A percentile compares a stretch with the other conserved stretches of the same genome.
Conservation (phyloP, 2,797 vertebrate genomes). For the Falco novaeseelandiae region DNA sequence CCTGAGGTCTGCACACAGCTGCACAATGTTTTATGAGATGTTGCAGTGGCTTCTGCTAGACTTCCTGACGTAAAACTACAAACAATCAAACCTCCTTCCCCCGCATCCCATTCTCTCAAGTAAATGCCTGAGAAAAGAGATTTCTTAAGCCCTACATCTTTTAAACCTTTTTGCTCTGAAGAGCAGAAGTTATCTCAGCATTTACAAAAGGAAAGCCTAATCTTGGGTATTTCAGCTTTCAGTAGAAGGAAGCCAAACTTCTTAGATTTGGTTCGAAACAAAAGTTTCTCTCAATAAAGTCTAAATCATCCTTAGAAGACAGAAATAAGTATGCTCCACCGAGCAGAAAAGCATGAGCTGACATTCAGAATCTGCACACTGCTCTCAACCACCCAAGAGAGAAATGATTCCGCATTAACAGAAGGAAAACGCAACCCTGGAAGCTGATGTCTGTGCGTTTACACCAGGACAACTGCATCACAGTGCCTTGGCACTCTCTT, state of each 20-base stretch:
- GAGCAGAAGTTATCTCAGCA: background rate
- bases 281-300: conserved; percentile 26
- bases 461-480: background rate
- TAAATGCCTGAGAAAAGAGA: conserved; percentile 9
- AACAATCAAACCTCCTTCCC: conserved; percentile 63
- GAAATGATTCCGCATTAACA: conserved; percentile 22
- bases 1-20: conserved; percentile 70
- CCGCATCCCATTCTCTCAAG: conserved; percentile 9
- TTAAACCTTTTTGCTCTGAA: background rate
- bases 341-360: conserved; percentile 18
- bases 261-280: conserved; percentile 19
- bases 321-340: background rate
- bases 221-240: background rate
- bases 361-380: background rate
- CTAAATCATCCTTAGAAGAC: conserved; percentile 37
- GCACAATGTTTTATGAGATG: conserved; percentile 72
- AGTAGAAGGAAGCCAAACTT: background rate
- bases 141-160: background rate
- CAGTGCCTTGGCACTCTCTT: background rate
- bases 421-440: conserved; percentile 6
- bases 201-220: background rate
- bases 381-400: conserved; percentile 4
- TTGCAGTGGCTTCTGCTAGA: conserved; percentile 70
- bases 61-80: conserved; percentile 69
- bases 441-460: background rate